Percentiles rank a stretch among this genome's conserved stretches.
Conservation (phyloP, 2,888 invertebrate species). For the Ectemnius lituratus region DNA sequence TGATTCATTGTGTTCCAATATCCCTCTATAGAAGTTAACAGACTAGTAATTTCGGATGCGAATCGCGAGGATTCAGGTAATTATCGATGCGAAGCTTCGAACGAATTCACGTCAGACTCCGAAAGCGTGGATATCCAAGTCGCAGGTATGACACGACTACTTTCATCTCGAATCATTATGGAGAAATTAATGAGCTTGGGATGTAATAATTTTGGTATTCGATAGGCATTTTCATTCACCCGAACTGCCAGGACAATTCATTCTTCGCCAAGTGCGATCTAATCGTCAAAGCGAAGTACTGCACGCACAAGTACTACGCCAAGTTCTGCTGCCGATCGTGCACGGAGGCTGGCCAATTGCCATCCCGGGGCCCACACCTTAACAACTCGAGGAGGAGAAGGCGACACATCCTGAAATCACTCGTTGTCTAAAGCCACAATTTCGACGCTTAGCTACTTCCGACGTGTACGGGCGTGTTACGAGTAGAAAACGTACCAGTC, state of each 20-base stretch:
- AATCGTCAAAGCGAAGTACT: conserved; percentile 91
- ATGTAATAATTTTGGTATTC: no score
- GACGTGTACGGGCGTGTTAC: conserved; percentile 27
- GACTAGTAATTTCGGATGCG: conserved; percentile 84
- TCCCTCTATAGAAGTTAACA: conserved; percentile 81
- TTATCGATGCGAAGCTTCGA: conserved; percentile 91
- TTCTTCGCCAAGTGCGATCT: conserved; percentile 94
- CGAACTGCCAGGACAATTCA: conserved; percentile 91
- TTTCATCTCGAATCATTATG: neutral
- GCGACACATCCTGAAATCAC: conserved; percentile 45
- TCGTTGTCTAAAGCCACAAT: conserved; percentile 42
- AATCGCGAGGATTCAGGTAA: conserved; percentile 86
- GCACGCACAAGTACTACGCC: conserved; percentile 94
- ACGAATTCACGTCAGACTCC: conserved; percentile 84
- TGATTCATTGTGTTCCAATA: neutral
- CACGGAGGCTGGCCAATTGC: conserved; percentile 89
- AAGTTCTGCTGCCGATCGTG: conserved; percentile 96
- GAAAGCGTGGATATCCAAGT: conserved; percentile 85
- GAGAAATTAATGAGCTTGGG: neutral
- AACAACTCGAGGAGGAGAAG: conserved; percentile 67
- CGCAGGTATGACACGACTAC: conserved; percentile 81
- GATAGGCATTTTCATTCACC: conserved; percentile 86
- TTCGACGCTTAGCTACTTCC: conserved; percentile 39
- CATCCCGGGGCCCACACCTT: conserved; percentile 78
- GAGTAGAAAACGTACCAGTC: conserved; percentile 24